Base-by-base conservation (phyloP, 2,113 vertebrate genomes). In the Ictalurus furcatus region DNA sequence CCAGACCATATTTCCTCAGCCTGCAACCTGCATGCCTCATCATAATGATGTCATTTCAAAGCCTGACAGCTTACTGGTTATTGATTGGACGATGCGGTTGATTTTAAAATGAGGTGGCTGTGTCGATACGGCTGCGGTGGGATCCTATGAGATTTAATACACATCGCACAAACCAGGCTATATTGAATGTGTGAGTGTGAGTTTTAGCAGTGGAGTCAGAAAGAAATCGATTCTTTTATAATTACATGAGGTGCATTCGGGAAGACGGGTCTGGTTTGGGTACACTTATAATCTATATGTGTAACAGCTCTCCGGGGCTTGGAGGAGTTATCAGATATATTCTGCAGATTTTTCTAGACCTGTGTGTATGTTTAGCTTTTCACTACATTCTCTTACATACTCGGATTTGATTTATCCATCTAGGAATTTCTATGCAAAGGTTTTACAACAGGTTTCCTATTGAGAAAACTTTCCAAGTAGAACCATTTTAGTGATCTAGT, bases 31-130 rank as follows among this genome's bases (percentile, higher is more conserved):
- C 79, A 84, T 85, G 90, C 91, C 93, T 95, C 94, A 94, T 95
- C 91, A 91, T 93, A 92, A 94, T 94, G 91, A 88, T 85, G 93
- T 93, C 93, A 95, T 95, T 94, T 94, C 93, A 93, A 94, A 93
- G 93, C 93, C 94, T 93, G 95, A 95, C 94, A 94, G 92, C 92
- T 94, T 93, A 95, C 93, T 94, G 94, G 93, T 94, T 95, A 95
- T 95, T 93, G 95, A 96, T 95, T 48, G 71, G 23, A 58, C 54
- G 69, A 52, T 52, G 83, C 74, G 59, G n/a, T 69, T 74, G 85
- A 88, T 88, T 87, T 48, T 84, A 37, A 83, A 89, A 87, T 67
- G 76, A 81, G 74, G 58, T 54, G 90, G 67, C 63, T 94, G 95
- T 79, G 85, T 89, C 88, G 71, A 88, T 89, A 85, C 65, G 37